phyloP scores from a whole-genome alignment of 2,797 vertebrate species.

The Pipistrellus kuhlii region DNA sequence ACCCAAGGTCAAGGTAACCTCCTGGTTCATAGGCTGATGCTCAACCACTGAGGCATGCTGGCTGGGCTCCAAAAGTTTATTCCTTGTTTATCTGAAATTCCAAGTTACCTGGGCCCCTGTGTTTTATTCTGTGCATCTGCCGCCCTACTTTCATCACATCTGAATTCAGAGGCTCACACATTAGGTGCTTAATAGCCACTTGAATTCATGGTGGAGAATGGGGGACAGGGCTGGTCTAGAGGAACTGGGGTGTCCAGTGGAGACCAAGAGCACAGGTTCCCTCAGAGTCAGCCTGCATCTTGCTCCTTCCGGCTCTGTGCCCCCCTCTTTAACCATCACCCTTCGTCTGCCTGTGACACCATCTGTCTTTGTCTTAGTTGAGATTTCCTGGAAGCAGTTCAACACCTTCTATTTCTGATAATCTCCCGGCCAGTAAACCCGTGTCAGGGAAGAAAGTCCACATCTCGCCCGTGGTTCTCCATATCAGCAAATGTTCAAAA shows the following conservation, averaged over 20 bases:
- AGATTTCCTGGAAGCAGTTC: constrained; percentile 30
- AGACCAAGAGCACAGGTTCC: background rate
- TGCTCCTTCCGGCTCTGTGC: rapidly evolving
- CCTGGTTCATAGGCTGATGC: too few species aligned
- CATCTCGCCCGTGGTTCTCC: background rate
- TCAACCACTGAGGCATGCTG: too few species aligned
- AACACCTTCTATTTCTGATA: background rate
- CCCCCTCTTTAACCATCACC: background rate
- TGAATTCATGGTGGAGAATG: rapidly evolving
- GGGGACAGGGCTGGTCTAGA: background rate
- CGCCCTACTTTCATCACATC: background rate
- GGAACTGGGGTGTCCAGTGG: background rate
- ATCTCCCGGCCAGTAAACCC: background rate
- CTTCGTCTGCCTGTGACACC: background rate
- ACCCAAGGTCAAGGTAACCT: too few species aligned
- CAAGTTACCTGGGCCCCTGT: background rate
- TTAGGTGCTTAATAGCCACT: background rate
- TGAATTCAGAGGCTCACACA: rapidly evolving
- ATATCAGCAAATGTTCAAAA: background rate
- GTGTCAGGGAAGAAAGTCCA: constrained; percentile 64
- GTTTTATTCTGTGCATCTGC: background rate
- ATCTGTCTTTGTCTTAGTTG: background rate
- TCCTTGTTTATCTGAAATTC: background rate
- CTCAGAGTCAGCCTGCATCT: background rate
- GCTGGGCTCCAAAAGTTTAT: too few species aligned